These are phyloP conservation scores for Cepaea hortensis DNA, from an alignment of 2,888 invertebrate genomes.

Conservation along the genomic window DNA sequence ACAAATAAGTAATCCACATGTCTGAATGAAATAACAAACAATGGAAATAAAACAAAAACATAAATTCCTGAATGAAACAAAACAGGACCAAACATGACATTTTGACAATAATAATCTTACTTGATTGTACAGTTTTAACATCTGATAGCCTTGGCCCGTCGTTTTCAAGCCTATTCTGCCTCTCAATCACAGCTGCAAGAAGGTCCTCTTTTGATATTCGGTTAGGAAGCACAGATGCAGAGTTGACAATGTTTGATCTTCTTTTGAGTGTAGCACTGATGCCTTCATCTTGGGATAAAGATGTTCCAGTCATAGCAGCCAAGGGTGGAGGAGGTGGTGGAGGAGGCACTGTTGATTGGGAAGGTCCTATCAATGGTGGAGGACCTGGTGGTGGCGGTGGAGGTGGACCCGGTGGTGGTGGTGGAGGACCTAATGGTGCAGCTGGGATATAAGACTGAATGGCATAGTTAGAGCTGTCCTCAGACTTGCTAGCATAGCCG, in stretches of 20 bases:
- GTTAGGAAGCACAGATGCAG: conserved; percentile 49
- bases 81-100: background rate
- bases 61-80: background rate
- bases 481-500: background rate
- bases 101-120: conserved; percentile 19
- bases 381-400: conserved; percentile 50
- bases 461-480: background rate
- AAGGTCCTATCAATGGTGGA: background rate
- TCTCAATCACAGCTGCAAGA: conserved; percentile 69
- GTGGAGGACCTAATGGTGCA: conserved; percentile 43
- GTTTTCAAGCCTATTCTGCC: conserved; percentile 66
- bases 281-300: conserved; percentile 36
- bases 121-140: conserved; percentile 12
- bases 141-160: conserved; percentile 60
- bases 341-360: conserved; percentile 39
- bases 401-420: conserved; percentile 41
- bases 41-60: background rate
- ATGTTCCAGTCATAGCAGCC: conserved; percentile 26
- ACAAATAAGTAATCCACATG: too few species aligned
- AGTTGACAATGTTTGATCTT: conserved; percentile 42
- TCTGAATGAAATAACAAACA: background rate
- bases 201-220: conserved; percentile 60
- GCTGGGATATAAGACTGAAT: conserved; percentile 52
- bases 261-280: background rate
- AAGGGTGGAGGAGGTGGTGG: conserved; percentile 38